Percentiles rank a stretch among this genome's conserved stretches.
Evolutionary conservation across 2,888 invertebrate genomes (phyloP).

Genomic region (Hyles lineata): DNA sequence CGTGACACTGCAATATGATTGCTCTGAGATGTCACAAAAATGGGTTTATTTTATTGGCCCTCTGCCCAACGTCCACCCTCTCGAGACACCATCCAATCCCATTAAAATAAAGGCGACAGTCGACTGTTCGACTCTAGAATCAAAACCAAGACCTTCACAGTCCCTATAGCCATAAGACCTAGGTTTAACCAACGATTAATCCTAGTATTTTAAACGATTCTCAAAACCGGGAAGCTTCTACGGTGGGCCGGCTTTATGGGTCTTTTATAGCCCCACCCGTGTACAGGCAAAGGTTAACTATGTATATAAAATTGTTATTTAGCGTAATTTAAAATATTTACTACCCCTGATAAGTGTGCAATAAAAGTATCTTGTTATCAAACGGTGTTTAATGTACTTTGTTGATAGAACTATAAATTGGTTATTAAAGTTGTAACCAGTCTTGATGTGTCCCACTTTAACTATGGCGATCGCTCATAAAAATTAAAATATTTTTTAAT

Average conservation of each 20-base stretch:
- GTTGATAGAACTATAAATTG: neutral
- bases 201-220: conserved; percentile 14
- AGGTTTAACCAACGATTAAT: neutral
- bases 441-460: too few relatives aligned
- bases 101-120: too few relatives aligned
- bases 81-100: too few relatives aligned
- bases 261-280: conserved; percentile 10
- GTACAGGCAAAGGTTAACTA: conserved; percentile 16
- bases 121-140: too few relatives aligned
- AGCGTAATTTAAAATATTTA: conserved; percentile 20
- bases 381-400: conserved; percentile 1
- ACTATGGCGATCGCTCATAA: too few relatives aligned
- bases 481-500: too few relatives aligned
- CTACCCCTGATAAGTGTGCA: conserved; percentile 11
- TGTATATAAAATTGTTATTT: conserved; percentile 22
- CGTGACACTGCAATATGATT: too few relatives aligned
- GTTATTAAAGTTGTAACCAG: neutral
- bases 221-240: conserved; percentile 6
- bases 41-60: too few relatives aligned
- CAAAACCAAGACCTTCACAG: too few relatives aligned
- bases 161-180: neutral
- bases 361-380: neutral
- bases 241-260: conserved; percentile 7
- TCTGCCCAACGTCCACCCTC: too few relatives aligned
- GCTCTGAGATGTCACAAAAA: too few relatives aligned